Conservation (phyloP, 2,113 vertebrate genomes). For the Entomyzon cyanotis region DNA sequence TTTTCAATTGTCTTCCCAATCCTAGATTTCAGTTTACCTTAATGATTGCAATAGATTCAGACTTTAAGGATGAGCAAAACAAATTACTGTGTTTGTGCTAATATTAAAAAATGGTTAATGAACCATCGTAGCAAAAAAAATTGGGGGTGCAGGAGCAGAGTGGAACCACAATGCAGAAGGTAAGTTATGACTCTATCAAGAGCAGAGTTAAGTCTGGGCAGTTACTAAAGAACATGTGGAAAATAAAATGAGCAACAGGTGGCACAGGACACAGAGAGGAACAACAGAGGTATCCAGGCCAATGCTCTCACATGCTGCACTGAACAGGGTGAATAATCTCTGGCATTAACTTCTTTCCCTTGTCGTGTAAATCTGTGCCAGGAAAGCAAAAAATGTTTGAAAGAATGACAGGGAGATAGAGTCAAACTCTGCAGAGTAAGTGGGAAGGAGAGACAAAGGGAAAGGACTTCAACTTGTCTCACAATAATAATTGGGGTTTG, state of each 20-base stretch:
- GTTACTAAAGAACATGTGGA: neutral
- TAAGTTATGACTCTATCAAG: neutral
- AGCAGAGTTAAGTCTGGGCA: neutral
- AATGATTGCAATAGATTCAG: neutral
- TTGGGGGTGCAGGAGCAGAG: accelerated
- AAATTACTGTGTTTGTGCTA: neutral
- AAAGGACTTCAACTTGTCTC: neutral
- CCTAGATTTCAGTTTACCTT: neutral
- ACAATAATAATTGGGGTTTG: neutral
- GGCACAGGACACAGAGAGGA: neutral
- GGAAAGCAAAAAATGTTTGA: neutral
- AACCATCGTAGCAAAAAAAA: neutral
- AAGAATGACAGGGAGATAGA: neutral
- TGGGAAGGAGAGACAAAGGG: neutral
- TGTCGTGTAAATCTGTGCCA: neutral
- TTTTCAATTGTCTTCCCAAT: neutral
- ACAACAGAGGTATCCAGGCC: neutral
- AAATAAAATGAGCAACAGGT: conserved; percentile 1
- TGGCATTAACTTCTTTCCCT: neutral
- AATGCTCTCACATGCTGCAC: neutral
- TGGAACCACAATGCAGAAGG: neutral
- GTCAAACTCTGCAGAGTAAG: neutral
- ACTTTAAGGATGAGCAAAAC: neutral
- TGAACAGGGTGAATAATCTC: neutral
- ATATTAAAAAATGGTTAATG: neutral